phyloP scores from a whole-genome alignment of 2,888 invertebrate genomes.

The Torymus auratus region DNA sequence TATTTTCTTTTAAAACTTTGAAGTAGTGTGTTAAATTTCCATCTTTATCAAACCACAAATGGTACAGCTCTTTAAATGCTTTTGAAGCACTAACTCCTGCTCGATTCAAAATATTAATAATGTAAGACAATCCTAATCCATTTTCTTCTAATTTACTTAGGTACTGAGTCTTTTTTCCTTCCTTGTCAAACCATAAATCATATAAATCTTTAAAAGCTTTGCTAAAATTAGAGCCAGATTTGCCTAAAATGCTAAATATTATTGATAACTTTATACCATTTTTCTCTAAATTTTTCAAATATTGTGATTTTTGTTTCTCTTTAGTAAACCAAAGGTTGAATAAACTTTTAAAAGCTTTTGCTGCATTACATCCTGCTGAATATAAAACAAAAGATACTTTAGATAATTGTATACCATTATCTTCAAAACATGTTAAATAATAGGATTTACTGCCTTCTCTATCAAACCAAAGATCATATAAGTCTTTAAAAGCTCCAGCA shows the following conservation, averaged over 20 bases:
- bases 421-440: constrained; percentile 54
- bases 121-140: not conserved
- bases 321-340: constrained; percentile 15
- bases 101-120: not conserved
- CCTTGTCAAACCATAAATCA: constrained; percentile 4
- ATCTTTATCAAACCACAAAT: not conserved
- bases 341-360: constrained; percentile 16
- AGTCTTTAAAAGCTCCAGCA: constrained; percentile 4
- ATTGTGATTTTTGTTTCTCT: not conserved
- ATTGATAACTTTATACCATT: not conserved
- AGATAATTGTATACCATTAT: not conserved
- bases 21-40: not conserved
- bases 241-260: not conserved
- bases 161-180: constrained; percentile 2
- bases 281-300: not conserved
- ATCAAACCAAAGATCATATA: constrained; percentile 41
- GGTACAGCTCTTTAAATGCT: constrained; percentile 3
- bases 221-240: not conserved
- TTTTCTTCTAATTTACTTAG: not conserved
- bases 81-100: not conserved
- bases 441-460: constrained; percentile 1
- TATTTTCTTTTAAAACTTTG: too few relatives aligned
- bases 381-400: constrained; percentile 2
- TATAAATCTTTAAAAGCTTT: constrained; percentile 24
- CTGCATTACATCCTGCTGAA: not conserved